phyloP scores from a whole-genome alignment of 2,888 invertebrate genomes.

The Tachina lurida region DNA sequence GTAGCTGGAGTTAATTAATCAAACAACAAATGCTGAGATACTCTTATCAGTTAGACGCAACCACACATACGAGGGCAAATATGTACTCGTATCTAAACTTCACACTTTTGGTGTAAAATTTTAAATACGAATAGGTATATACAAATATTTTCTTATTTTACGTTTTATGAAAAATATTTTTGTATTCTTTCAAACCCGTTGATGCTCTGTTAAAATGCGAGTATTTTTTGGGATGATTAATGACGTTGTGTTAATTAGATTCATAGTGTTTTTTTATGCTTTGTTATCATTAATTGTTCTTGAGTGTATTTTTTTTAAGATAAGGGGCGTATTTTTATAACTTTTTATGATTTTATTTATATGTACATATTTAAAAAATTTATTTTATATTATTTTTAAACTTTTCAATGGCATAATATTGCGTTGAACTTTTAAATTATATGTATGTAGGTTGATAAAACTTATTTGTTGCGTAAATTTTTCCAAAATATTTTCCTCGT shows the following conservation, averaged over 20 bases:
- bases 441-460: background rate
- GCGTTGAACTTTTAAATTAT: background rate
- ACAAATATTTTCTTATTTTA: background rate
- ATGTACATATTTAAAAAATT: background rate
- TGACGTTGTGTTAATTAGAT: constrained; percentile 16
- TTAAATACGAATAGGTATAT: background rate
- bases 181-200: background rate
- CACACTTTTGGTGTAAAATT: constrained; percentile 20
- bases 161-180: background rate
- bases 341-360: background rate
- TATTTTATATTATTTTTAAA: background rate
- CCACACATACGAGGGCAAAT: background rate
- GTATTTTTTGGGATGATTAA: constrained; percentile 44
- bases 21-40: constrained; percentile 33
- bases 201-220: constrained; percentile 8
- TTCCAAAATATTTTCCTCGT: constrained; percentile 8
- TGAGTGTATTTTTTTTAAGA: background rate
- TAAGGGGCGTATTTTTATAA: constrained; percentile 45
- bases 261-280: background rate
- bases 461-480: background rate
- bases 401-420: background rate
- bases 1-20: constrained; percentile 65
- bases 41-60: background rate
- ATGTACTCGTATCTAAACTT: too few species aligned
- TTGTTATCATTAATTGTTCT: constrained; percentile 17